Evolutionary conservation across 2,888 invertebrate genomes (phyloP), one percentile per base, ranked within the genome.

Genomic region (Microctonus hyperodae): DNA sequence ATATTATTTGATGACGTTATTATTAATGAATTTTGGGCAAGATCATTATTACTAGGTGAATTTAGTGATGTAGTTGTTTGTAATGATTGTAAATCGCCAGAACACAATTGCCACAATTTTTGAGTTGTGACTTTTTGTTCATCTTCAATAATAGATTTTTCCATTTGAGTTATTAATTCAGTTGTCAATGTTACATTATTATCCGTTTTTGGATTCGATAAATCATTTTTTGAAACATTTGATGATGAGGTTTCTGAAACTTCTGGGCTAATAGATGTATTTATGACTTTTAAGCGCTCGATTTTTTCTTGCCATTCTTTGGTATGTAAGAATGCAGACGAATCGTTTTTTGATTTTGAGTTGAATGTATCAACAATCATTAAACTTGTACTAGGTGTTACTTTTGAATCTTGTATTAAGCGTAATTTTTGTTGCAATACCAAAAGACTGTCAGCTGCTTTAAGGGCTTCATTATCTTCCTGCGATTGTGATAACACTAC

Each of bases 371-470:
- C 35, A 33, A 44, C n/a, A 62, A 44, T 59, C 35, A 66, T 44
- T 5, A 56, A 22, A 23, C 37, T 35, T 3, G 70, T 23, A 9
- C 51, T 69, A 0, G 75, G 5, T 7, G 67, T 62, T 11, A 71
- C 60, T 53, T 74, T 74, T 1, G 70, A 51, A 22, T 76, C 75
- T 11, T 73, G 72, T 0, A 67, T 59, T 10, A 68, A 64, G 61
- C 72, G 70, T 33, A 71, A 72, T 48, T 68, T 74, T 66, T 72
- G 75, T 25, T 71, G 73, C 25, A 75, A 65, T 13, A 76, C 74
- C 55, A 78, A 56, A 28, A 79, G 55, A 35, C 72, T 74, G 53
- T 73, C 76, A 2, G 71, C 64, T 4, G 74, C 68, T 22, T 71
- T 59, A 10, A 68, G 71, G n/a, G 73, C 58, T 22, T 75, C 75